Base-by-base conservation (phyloP, 1,140 invertebrate species). In the Riptortus pedestris region DNA sequence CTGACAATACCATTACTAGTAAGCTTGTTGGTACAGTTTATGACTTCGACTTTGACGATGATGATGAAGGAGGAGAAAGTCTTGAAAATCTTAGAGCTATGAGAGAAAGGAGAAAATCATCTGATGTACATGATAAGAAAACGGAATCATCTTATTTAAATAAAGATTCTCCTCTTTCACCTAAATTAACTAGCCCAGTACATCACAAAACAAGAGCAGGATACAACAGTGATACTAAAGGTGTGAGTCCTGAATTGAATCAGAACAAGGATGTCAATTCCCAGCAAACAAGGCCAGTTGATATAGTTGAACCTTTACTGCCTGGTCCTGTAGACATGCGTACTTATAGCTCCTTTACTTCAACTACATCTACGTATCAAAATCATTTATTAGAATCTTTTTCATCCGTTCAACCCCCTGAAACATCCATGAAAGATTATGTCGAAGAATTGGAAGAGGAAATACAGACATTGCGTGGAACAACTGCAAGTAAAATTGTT, bases 251-350 rank as follows among this genome's bases (percentile, higher is more conserved):
- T 26, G 60, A 69, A 38, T 24, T 28, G 2, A 16, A 47, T 43
- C 31, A 29, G 20, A 59, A 59, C 57, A 29, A 33, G 20, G 57
- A 33, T n/a, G 22, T 16, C n/a, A 24, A 22, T n/a, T n/a, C 26
- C 11, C 16, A 51, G 18, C 16, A 11, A 2, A 18, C 26, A 3
- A 24, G 52, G 2, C 83, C 78, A 72, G 78, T 75, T 66, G 81
- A 77, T 69, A 77, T 80, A 33, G 84, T 88, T 1, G 78, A 83
- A 68, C 86, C 88, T 0, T 77, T 90, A 18, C 70, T 91, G 48
- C 88, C 88, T 1, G 88, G 87, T 1, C 88, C 89, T 0, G 88
- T 91, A 1, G 88, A 91, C 73, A 91, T 91, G 88, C 79, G 90
- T 31, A 91, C 88, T 0, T 91, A 91, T 70, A 88, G 82, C 70